phyloP scores from a whole-genome alignment of 2,888 invertebrate species.

The Amorpha juglandis region DNA sequence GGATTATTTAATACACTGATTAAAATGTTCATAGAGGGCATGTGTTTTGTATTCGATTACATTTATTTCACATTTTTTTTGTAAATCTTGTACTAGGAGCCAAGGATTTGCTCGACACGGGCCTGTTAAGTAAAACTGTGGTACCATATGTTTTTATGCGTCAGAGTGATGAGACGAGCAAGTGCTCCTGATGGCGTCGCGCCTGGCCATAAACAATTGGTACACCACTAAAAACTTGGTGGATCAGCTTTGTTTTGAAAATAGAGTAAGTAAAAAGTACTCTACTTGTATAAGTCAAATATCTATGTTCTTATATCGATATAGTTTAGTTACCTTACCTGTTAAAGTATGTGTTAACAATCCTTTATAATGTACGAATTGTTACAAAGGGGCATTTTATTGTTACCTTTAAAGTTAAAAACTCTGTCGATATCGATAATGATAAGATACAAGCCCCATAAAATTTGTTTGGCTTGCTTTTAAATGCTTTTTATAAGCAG shows the following conservation, averaged over 20 bases:
- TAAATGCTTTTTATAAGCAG: constrained; percentile 19
- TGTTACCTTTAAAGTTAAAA: not conserved
- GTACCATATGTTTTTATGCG: too few species aligned
- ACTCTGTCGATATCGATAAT: not conserved
- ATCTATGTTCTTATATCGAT: not conserved
- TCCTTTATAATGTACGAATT: too few species aligned
- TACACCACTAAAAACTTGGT: too few species aligned
- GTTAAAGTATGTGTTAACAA: not conserved
- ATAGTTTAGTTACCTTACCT: not conserved
- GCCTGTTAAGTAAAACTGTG: too few species aligned
- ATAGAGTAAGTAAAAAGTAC: too few species aligned
- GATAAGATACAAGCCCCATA: not conserved
- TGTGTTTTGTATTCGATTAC: constrained; percentile 16
- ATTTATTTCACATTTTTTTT: too few species aligned
- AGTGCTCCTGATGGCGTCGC: too few species aligned
- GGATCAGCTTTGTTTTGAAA: too few species aligned
- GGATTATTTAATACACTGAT: not conserved
- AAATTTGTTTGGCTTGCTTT: constrained; percentile 40
- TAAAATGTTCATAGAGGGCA: not conserved
- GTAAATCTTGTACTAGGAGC: not conserved
- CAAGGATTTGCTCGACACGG: not conserved
- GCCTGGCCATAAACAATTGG: too few species aligned
- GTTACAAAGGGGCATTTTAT: too few species aligned
- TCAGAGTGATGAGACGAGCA: too few species aligned
- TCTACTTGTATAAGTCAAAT: too few species aligned